Percentiles rank a stretch among this genome's conserved stretches.
These are phyloP conservation scores for Peromyscus eremicus DNA, from an alignment of 2,797 vertebrate genomes.

Conservation along the genomic window DNA sequence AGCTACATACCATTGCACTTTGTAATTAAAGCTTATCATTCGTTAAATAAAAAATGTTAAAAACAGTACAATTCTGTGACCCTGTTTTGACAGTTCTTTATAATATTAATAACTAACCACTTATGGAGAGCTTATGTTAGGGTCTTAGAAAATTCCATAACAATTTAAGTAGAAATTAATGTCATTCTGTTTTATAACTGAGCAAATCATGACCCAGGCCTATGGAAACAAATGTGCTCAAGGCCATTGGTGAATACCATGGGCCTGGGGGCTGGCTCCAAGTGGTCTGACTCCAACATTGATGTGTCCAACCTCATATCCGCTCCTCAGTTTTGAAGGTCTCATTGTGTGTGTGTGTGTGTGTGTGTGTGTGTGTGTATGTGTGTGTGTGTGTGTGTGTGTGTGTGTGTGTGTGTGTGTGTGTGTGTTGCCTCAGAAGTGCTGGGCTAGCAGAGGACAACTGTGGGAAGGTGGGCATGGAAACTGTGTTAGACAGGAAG, in stretches of 20 bases:
- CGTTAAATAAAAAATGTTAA: conserved; percentile 31
- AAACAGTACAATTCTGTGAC: background rate
- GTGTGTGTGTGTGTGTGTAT: background rate
- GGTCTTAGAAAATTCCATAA: background rate
- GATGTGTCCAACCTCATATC: background rate
- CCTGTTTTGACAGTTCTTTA: background rate
- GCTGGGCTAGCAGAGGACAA: background rate
- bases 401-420: background rate
- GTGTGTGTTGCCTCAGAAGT: background rate
- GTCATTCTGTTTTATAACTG: background rate
- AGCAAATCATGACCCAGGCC: background rate
- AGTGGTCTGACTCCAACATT: background rate
- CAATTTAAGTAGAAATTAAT: background rate
- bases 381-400: background rate
- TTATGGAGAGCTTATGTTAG: background rate
- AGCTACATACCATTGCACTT: background rate
- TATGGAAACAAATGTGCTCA: background rate
- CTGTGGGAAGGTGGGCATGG: background rate
- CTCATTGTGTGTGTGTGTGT: background rate
- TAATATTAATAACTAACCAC: background rate
- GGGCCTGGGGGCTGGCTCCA: background rate
- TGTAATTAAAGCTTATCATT: conserved; percentile 30
- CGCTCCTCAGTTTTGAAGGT: background rate
- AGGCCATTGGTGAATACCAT: background rate
- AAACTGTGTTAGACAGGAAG: too few species aligned